phyloP scores from a whole-genome alignment of 2,113 vertebrate species.

The Anhinga anhinga region DNA sequence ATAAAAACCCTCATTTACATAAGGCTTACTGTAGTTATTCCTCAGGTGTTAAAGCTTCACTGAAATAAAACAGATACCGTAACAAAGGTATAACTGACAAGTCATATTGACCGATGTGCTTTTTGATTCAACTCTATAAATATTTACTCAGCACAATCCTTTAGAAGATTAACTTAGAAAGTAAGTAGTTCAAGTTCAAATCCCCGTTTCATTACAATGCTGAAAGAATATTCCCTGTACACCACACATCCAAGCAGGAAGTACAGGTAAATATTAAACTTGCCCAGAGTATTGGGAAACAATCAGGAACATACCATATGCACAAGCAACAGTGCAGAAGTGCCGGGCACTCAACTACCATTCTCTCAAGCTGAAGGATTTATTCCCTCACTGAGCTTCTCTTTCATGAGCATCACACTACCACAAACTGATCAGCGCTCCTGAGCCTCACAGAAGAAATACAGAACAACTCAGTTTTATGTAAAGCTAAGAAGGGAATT shows the following conservation, averaged over 20 bases:
- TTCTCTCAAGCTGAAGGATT: background rate
- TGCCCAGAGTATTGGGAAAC: background rate
- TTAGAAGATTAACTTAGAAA: slow-evolving; percentile 1
- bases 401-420: background rate
- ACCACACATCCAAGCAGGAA: background rate
- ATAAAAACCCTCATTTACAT: background rate
- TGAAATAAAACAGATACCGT: slow-evolving; percentile 13
- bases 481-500: background rate
- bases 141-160: slow-evolving; percentile 27
- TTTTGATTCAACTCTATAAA: slow-evolving; percentile 25
- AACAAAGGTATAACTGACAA: background rate
- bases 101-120: background rate
- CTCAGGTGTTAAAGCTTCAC: background rate
- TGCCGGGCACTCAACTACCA: background rate
- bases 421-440: background rate
- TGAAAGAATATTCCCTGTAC: background rate
- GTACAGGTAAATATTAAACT: background rate
- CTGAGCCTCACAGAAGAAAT: background rate
- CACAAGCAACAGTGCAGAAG: background rate
- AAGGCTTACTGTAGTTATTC: background rate
- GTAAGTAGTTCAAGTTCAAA: slow-evolving; percentile 6
- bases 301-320: background rate
- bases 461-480: background rate
- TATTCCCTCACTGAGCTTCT: background rate
- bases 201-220: background rate